These are phyloP conservation scores for Isoperla grammatica DNA, from an alignment of 2,888 invertebrate genomes.

Conservation along the genomic window DNA sequence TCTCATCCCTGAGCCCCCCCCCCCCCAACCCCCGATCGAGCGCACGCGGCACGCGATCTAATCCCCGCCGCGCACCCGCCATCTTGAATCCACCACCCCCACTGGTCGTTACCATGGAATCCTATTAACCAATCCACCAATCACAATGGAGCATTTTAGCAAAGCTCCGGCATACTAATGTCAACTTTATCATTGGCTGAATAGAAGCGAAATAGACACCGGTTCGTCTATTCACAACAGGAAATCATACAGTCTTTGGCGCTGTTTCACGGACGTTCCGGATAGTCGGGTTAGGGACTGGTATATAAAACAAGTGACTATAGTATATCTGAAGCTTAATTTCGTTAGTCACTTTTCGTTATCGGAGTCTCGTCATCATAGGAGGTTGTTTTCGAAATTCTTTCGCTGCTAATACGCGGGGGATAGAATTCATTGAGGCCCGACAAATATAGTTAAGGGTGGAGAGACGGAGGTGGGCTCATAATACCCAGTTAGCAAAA, in stretches of 20 bases:
- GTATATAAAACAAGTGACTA: slow-evolving; percentile 24
- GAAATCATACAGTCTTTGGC: slow-evolving; percentile 10
- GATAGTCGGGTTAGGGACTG: slow-evolving; percentile 6
- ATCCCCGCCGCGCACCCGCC: slow-evolving; percentile 10
- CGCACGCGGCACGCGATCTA: neutral
- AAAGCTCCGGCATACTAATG: slow-evolving; percentile 27
- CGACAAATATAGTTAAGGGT: slow-evolving; percentile 26
- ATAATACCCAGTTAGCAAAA: slow-evolving; percentile 17
- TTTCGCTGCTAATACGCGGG: slow-evolving; percentile 27
- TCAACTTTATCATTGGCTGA: slow-evolving; percentile 27
- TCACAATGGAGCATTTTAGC: slow-evolving; percentile 24
- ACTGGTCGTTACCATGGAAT: slow-evolving; percentile 27
- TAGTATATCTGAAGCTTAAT: slow-evolving; percentile 44
- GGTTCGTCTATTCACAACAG: slow-evolving; percentile 21
- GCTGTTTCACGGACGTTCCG: slow-evolving; percentile 14
- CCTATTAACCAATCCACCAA: slow-evolving; percentile 27
- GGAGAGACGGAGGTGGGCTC: neutral
- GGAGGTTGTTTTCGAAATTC: slow-evolving; percentile 24
- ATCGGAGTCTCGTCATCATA: slow-evolving; percentile 22
- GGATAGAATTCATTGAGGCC: slow-evolving; percentile 28
- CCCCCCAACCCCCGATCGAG: neutral
- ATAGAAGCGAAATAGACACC: slow-evolving; percentile 25
- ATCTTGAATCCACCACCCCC: slow-evolving; percentile 19
- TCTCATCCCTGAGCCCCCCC: neutral
- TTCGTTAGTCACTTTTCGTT: slow-evolving; percentile 61